These are phyloP conservation scores for Dolichoris vasculosae DNA, from an alignment of 1,140 invertebrate genomes.

Conservation along the genomic window DNA sequence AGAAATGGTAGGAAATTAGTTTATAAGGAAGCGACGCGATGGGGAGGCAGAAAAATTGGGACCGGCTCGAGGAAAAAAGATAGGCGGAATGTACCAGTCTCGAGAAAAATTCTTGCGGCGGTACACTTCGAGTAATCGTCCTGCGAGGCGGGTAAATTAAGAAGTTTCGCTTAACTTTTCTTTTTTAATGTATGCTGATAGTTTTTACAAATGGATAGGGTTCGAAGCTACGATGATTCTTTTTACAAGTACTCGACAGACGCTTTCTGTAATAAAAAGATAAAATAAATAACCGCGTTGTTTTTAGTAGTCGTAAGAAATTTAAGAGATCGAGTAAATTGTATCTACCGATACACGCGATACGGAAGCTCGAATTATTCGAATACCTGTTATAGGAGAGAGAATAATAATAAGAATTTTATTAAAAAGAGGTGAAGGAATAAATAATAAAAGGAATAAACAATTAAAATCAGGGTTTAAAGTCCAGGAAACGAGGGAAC, in stretches of 20 bases:
- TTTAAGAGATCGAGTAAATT: no score
- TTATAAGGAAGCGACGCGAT: constrained; percentile 73
- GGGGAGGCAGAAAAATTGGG: constrained; percentile 56
- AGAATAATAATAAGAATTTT: no score
- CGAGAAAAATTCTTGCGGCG: constrained; percentile 36
- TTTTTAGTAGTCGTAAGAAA: no score
- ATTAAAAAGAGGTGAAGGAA: no score
- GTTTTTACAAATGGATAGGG: constrained; percentile 12
- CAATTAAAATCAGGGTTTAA: no score
- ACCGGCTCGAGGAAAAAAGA: background rate
- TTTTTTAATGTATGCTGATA: background rate
- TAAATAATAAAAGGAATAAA: no score
- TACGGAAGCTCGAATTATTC: no score
- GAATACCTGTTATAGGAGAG: no score
- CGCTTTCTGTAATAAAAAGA: background rate
- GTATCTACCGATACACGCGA: no score
- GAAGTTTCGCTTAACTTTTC: constrained; percentile 43
- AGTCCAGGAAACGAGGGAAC: background rate
- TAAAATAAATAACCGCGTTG: no score
- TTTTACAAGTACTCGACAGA: background rate
- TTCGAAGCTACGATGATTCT: background rate
- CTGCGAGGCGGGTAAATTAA: constrained; percentile 36
- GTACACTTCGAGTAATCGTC: constrained; percentile 22
- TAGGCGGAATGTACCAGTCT: background rate
- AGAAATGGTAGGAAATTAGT: constrained; percentile 70